Percentiles rank a stretch among this genome's conserved stretches.
Evolutionary conservation across 1,140 invertebrate genomes (phyloP).

Genomic region (Probaryconus sp.): DNA sequence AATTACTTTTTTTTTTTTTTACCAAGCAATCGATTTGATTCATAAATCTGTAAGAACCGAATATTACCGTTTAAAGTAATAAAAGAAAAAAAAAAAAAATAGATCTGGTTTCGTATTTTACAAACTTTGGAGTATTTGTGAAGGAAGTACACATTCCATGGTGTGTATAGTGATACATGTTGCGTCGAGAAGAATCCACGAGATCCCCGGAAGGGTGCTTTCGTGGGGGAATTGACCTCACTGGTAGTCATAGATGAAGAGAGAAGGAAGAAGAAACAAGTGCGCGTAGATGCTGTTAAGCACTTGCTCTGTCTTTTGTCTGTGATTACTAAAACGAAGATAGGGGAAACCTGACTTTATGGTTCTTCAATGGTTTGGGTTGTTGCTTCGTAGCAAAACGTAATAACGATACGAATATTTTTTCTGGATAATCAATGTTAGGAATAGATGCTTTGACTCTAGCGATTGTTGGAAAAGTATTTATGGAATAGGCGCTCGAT

Average conservation of each 20-base stretch:
- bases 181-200: constrained; percentile 45
- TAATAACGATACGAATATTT: constrained; percentile 5
- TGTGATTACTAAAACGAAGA: constrained; percentile 17
- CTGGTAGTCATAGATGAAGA: constrained; percentile 15
- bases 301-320: constrained; percentile 35
- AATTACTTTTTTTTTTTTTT: too few relatives aligned
- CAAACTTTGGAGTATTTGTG: constrained; percentile 15
- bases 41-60: too few relatives aligned
- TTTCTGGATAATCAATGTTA: not conserved
- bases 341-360: constrained; percentile 27
- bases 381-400: constrained; percentile 9
- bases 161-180: constrained; percentile 37
- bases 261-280: constrained; percentile 27
- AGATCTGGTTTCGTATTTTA: constrained; percentile 16
- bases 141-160: constrained; percentile 16
- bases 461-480: not conserved
- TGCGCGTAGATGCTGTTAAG: constrained; percentile 13
- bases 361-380: not conserved
- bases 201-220: constrained; percentile 68
- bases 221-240: constrained; percentile 68
- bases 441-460: not conserved
- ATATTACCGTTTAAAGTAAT: too few relatives aligned
- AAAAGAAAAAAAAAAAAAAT: too few relatives aligned
- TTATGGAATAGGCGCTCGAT: too few relatives aligned
- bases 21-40: too few relatives aligned